Evolutionary conservation across 2,888 invertebrate species (phyloP), one percentile per base, ranked within the genome.

Genomic region (Drosophila greeni): DNA sequence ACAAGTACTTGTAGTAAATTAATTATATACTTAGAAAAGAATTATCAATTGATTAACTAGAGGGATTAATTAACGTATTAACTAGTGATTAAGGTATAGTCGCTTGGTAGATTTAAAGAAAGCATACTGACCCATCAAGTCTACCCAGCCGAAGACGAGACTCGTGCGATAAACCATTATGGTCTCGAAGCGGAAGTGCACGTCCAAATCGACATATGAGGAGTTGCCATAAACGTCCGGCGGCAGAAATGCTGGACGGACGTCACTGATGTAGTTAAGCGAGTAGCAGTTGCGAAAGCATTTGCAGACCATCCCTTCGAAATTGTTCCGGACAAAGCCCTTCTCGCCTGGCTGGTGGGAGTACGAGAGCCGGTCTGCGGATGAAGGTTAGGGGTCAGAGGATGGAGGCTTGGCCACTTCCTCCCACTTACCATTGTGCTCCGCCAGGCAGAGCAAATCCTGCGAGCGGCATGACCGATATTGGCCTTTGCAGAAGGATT

Each of bases 81-180:
- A 29, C 29, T 4, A 29, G 29, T 29, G 11, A 29, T 9, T 29
- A 16, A 9, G 1, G 8, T 3, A 11, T 34, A 9, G 14, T 5
- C 18, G 20, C 16, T 6, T 11, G 0, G 9, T 2, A 12, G 12
- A 9, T 34, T 33, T 36, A 20, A 18, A 40, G 12, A 20, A 16
- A 9, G 9, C 20, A 11, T n/a, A 47, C 84, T 83, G 62, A 90
- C 90, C 90, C 77, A 90, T 84, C 36, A 90, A 84, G 75, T 90
- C 90, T 37, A 90, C 85, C 88, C 89, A 89, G 51, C 89, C 89
- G 59, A 89, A 89, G 18, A 89, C 87, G 60, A 90, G 84, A 71
- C 89, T 89, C 8, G 89, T 90, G 64, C 90, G 86, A 77, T 90
- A 90, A 3, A 89, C 87, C 75, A 90, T 87, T 61, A 90, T 84